Evolutionary conservation across 2,888 invertebrate genomes (phyloP).

Genomic region (Cristatella mucedo): DNA sequence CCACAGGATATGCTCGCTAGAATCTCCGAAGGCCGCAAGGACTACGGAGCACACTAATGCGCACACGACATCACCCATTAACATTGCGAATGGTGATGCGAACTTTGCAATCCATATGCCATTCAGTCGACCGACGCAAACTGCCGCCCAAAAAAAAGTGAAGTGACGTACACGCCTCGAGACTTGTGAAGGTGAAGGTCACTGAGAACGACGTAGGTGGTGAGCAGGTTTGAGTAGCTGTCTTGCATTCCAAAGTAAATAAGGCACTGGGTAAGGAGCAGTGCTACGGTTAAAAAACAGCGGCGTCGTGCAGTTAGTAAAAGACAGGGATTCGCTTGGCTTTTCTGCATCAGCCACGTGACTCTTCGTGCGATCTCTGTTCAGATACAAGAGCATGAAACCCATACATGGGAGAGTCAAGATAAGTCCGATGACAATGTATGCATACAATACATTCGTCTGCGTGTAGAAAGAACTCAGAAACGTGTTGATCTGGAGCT

Average conservation of each 20-base stretch:
- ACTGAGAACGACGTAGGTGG: not conserved
- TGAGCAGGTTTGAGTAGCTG: slow-evolving; percentile 3
- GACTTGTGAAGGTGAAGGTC: not conserved
- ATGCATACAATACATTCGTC: slow-evolving; percentile 1
- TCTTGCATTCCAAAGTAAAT: not conserved
- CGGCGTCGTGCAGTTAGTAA: too few relatives aligned
- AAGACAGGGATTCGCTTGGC: too few relatives aligned
- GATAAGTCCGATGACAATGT: slow-evolving; percentile 2
- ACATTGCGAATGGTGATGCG: not conserved
- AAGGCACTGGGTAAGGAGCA: slow-evolving; percentile 1
- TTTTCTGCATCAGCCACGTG: too few relatives aligned
- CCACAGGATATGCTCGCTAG: not conserved
- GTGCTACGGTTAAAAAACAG: too few relatives aligned
- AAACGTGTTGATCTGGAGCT: too few relatives aligned
- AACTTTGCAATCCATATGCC: slow-evolving; percentile 6
- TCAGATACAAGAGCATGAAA: not conserved
- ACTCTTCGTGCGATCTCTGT: not conserved
- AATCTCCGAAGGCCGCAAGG: not conserved
- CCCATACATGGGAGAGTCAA: not conserved
- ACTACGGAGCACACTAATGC: not conserved
- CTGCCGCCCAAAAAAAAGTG: slow-evolving; percentile 1
- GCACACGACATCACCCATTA: not conserved
- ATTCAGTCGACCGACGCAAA: not conserved
- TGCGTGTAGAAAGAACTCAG: too few relatives aligned
- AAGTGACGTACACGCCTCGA: not conserved